A percentile compares a stretch with the other conserved stretches of the same genome.
These are phyloP conservation scores for Eurytoma adleriae DNA, from an alignment of 2,888 invertebrate genomes.

Conservation along the genomic window DNA sequence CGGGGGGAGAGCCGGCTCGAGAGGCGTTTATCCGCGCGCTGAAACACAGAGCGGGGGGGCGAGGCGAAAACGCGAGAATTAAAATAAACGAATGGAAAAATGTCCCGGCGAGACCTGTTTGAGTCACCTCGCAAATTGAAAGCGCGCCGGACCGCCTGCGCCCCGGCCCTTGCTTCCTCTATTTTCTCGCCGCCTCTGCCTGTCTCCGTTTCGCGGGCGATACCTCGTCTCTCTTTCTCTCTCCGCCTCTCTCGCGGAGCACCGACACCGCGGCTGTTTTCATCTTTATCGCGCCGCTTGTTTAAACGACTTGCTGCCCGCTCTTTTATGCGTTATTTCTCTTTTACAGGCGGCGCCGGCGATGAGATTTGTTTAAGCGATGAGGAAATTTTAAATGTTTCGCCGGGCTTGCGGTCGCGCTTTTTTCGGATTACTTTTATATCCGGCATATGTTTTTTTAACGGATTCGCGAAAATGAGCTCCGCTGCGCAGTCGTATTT, in stretches of 20 bases:
- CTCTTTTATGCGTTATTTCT: slow-evolving; percentile 1
- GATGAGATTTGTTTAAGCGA: too few relatives aligned
- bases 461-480: too few relatives aligned
- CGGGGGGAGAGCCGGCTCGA: neutral
- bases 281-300: slow-evolving; percentile 39
- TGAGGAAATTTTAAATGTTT: too few relatives aligned
- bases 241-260: neutral
- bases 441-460: too few relatives aligned
- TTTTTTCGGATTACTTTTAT: too few relatives aligned
- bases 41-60: slow-evolving; percentile 36
- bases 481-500: too few relatives aligned
- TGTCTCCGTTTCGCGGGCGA: slow-evolving; percentile 22
- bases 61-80: slow-evolving; percentile 59
- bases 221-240: slow-evolving; percentile 9
- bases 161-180: slow-evolving; percentile 40
- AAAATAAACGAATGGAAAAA: slow-evolving; percentile 63
- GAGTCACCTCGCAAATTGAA: slow-evolving; percentile 69
- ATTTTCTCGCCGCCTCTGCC: slow-evolving; percentile 25
- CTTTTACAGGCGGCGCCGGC: too few relatives aligned
- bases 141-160: slow-evolving; percentile 59
- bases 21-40: slow-evolving; percentile 39
- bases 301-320: slow-evolving; percentile 26
- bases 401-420: too few relatives aligned
- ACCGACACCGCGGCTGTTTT: slow-evolving; percentile 32
- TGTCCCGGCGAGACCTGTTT: slow-evolving; percentile 66